Conservation (phyloP, 2,113 vertebrate genomes). For the Cheirogaleus medius region DNA sequence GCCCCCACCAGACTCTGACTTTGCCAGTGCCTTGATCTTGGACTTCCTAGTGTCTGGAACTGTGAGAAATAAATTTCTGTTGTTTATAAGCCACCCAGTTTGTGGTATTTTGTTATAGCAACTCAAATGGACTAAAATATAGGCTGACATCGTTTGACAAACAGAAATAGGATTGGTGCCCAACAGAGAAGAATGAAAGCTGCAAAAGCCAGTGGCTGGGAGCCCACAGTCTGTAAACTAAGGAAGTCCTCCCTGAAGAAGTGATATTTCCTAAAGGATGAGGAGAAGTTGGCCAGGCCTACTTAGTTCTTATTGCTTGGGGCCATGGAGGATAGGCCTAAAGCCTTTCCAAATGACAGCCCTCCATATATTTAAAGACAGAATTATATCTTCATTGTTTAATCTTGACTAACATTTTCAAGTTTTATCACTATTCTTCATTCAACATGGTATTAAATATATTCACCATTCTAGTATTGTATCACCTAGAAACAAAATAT, state of each 20-base stretch:
- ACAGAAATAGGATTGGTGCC: not conserved
- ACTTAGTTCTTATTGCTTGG: not conserved
- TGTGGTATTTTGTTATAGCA: not conserved
- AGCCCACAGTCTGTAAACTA: not conserved
- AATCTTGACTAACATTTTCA: not conserved
- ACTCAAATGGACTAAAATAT: not conserved
- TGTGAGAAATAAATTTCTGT: not conserved
- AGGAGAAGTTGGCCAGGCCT: not conserved
- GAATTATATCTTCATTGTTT: not conserved
- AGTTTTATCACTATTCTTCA: not conserved
- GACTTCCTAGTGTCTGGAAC: not conserved
- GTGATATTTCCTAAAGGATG: not conserved
- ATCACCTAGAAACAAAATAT: not conserved
- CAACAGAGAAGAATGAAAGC: not conserved
- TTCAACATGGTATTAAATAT: not conserved
- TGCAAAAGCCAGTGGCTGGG: not conserved
- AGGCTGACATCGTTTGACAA: not conserved
- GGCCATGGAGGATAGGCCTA: not conserved
- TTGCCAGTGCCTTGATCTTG: not conserved
- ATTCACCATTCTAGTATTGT: not conserved
- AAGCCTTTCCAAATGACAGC: not conserved
- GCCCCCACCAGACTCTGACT: not conserved
- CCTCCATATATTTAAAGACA: not conserved
- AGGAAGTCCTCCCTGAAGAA: not conserved
- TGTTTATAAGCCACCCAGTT: not conserved